Conservation (phyloP, 2,113 vertebrate genomes). For the Lagopus leucura region DNA sequence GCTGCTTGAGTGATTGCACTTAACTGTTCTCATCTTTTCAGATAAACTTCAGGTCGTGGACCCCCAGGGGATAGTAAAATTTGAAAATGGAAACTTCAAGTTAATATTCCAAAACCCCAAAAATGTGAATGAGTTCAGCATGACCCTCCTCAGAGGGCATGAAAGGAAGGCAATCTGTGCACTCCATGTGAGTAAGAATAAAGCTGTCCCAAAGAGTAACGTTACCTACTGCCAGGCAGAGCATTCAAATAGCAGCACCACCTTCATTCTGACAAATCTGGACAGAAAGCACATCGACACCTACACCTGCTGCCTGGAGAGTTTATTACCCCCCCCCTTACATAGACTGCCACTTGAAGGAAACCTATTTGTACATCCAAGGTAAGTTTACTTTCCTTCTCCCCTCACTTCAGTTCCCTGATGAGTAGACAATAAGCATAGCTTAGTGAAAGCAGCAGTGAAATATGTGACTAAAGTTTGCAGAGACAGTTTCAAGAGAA, state of each 20-base stretch:
- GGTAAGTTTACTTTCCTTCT: slow-evolving; percentile 71
- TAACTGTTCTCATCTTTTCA: slow-evolving; percentile 50
- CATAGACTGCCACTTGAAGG: slow-evolving; percentile 10
- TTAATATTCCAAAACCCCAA: slow-evolving; percentile 70
- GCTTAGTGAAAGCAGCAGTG: background rate
- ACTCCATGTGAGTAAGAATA: slow-evolving; percentile 28
- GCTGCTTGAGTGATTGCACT: background rate
- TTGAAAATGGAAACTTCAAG: slow-evolving; percentile 66
- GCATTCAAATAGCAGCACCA: slow-evolving; percentile 58
- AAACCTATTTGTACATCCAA: slow-evolving; percentile 74
- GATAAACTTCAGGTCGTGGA: slow-evolving; percentile 47
- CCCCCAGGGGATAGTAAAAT: slow-evolving; percentile 42
- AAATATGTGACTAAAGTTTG: background rate
- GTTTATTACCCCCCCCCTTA: slow-evolving; percentile 77
- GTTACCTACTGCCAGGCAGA: slow-evolving; percentile 59
- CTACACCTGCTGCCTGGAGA: slow-evolving; percentile 72
- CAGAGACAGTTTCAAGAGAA: background rate
- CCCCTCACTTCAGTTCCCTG: background rate
- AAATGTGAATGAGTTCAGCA: slow-evolving; percentile 71
- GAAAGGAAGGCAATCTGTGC: slow-evolving; percentile 64
- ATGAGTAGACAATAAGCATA: background rate
- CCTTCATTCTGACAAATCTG: slow-evolving; percentile 74
- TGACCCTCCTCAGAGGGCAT: slow-evolving; percentile 71
- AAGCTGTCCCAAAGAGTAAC: background rate
- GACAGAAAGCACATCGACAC: slow-evolving; percentile 58